Base-by-base conservation (phyloP, 2,113 vertebrate species). In the Dascyllus trimaculatus region DNA sequence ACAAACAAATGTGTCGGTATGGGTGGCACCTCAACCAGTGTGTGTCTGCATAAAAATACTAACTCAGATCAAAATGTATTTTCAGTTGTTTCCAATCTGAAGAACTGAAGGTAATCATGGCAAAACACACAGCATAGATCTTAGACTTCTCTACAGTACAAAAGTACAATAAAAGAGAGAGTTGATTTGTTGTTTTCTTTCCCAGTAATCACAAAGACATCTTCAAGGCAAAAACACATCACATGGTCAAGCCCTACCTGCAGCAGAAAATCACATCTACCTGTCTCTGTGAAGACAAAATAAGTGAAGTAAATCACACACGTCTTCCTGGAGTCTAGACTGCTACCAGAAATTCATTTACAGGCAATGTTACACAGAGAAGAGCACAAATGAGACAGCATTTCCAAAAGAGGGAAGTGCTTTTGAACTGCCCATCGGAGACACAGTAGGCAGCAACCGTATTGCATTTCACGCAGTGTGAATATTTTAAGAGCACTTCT, bases 401-500 rank as follows among this genome's bases (percentile, higher is more conserved):
- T 74, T 84, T 74, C 11, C 25, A 58, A 43, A 64, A 85, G 79
- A 74, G 51, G 80, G 82, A 89, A 81, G 78, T 79, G 67, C 19
- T 43, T 71, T 68, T 32, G 49, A 71, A 15, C 66, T 49, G 49
- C 54, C 58, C 2, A 13, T 80, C 40, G 75, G 69, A 81, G 74
- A 71, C 40, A n/a, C 71, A 2, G 71, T 66, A 46, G 11, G 61
- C 65, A 71, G 70, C 7, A 17, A 53, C 35, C 10, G 67, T 84
- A 78, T 91, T 88, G 70, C 62, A 84, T 93, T 94, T 90, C 91
- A 92, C 46, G 43, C 53, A 48, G 67, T 67, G 79, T 92, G 82
- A 91, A 91, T 92, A 91, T 91, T 94, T 91, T 45, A 92, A 80
- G 73, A 89, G 85, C 75, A 67, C 87, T 88, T 92, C 85, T 91